Percentiles rank a stretch among this genome's conserved stretches.
Conservation (phyloP, 2,888 invertebrate species). For the Pachydiplax longipennis region DNA sequence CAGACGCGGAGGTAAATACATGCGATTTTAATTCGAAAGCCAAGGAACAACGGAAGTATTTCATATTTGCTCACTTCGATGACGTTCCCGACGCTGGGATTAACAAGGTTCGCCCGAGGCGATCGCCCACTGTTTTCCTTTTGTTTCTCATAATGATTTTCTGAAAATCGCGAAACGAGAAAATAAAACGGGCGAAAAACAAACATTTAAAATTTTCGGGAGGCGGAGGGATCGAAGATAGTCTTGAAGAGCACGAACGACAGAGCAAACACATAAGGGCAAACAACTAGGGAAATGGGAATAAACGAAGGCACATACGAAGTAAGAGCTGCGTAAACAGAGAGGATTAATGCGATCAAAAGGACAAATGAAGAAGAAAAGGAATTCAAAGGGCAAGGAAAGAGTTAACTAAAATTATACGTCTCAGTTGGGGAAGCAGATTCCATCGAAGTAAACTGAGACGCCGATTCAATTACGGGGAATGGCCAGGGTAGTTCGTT, state of each 20-base stretch:
- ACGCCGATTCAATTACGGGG: no score
- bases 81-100: not conserved
- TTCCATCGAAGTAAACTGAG: not conserved
- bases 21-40: constrained; percentile 4
- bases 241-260: not conserved
- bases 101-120: not conserved
- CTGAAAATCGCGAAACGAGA: not conserved
- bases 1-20: not conserved
- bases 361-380: not conserved
- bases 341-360: not conserved
- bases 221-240: not conserved
- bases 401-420: not conserved
- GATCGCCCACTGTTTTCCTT: not conserved
- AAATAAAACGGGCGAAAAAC: not conserved
- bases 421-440: not conserved
- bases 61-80: constrained; percentile 17
- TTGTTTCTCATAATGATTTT: constrained; percentile 35
- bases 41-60: not conserved
- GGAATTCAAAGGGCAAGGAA: not conserved
- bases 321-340: not conserved
- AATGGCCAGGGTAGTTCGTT: no score
- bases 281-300: not conserved
- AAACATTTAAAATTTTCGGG: not conserved
- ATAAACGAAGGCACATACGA: not conserved
- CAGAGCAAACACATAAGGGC: not conserved